Evolutionary conservation across 1,140 invertebrate genomes (phyloP).

Genomic region (Thereuonema tuberculata): DNA sequence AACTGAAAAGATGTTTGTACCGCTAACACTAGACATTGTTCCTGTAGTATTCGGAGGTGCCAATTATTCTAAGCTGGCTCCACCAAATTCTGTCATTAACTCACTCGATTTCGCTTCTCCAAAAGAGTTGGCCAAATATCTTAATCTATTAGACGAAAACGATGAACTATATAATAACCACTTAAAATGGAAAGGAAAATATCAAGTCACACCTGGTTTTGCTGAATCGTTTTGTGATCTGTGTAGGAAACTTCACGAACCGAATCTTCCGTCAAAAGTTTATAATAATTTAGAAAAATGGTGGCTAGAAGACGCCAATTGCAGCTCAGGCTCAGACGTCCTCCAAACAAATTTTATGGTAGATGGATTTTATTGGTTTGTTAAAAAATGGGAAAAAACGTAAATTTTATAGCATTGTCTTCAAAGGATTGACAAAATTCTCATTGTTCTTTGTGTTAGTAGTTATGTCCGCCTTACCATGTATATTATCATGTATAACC

Average conservation of each 20-base stretch:
- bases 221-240: no score
- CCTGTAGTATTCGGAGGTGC: slow-evolving; percentile 31
- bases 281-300: not conserved
- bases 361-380: no score
- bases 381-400: no score
- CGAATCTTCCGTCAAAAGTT: not conserved
- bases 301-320: no score
- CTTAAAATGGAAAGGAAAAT: not conserved
- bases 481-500: no score
- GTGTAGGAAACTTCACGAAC: not conserved
- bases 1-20: slow-evolving; percentile 89
- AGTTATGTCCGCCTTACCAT: no score
- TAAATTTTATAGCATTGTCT: no score
- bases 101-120: slow-evolving; percentile 22
- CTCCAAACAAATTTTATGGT: no score
- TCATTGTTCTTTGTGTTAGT: no score
- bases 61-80: slow-evolving; percentile 28
- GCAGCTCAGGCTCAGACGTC: no score
- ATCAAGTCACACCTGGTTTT: no score
- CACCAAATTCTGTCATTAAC: slow-evolving; percentile 32
- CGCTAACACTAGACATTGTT: slow-evolving; percentile 23
- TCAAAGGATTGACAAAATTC: no score
- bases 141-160: slow-evolving; percentile 21
- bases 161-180: slow-evolving; percentile 24
- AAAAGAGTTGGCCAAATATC: slow-evolving; percentile 21